These are phyloP conservation scores for Semicossyphus pulcher DNA, from an alignment of 2,113 vertebrate species.

Conservation along the genomic window DNA sequence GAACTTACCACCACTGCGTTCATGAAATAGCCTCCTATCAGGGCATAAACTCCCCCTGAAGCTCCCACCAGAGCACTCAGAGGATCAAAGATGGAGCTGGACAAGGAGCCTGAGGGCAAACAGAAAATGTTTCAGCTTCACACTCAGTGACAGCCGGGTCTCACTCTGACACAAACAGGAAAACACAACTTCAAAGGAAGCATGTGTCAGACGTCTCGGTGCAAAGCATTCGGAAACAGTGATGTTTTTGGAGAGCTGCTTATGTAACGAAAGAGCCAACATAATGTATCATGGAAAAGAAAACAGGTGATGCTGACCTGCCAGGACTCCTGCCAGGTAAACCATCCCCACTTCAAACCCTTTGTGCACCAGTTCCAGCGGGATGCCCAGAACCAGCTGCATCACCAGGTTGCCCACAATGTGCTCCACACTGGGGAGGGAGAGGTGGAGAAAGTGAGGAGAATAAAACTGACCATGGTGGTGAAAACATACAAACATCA, in stretches of 20 bases:
- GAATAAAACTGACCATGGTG: too few species aligned
- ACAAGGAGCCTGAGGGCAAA: conserved; percentile 86
- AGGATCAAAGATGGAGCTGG: conserved; percentile 93
- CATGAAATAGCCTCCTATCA: conserved; percentile 94
- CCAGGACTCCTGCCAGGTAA: conserved; percentile 89
- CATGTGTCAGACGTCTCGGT: background rate
- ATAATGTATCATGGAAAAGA: background rate
- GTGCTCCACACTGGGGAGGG: conserved; percentile 86
- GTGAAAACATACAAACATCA: background rate
- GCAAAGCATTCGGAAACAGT: background rate
- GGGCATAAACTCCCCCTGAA: conserved; percentile 92
- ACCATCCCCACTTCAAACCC: conserved; percentile 91
- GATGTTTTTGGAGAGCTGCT: background rate
- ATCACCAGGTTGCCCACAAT: conserved; percentile 90
- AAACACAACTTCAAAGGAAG: conserved; percentile 19
- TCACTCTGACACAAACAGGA: conserved; percentile 21
- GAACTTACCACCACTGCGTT: conserved; percentile 90
- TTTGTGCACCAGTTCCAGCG: conserved; percentile 93
- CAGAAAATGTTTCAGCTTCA: background rate
- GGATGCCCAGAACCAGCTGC: conserved; percentile 90
- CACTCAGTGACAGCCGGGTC: background rate
- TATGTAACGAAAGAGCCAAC: too few species aligned
- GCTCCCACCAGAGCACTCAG: conserved; percentile 88
- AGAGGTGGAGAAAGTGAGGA: background rate
- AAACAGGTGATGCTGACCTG: conserved; percentile 79